These are phyloP conservation scores for Apostichopus leukothele DNA, from an alignment of 53 echinoderm and acorn worm species.

Conservation along the genomic window DNA sequence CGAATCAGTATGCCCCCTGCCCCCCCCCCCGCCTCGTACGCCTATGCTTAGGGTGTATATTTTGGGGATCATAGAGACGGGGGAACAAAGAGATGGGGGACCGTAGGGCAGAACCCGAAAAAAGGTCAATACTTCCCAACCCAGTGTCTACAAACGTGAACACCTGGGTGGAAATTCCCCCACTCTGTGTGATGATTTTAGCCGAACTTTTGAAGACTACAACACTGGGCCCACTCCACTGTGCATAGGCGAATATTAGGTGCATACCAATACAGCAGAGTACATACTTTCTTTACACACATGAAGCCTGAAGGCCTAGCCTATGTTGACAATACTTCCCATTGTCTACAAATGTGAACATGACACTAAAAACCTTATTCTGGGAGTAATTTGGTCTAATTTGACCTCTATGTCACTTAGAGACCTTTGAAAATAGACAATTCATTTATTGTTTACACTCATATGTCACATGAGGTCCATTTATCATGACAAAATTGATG, in stretches of 20 bases:
- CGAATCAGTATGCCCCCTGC: no score
- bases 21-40: no score
- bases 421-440: neutral
- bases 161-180: neutral
- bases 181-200: neutral
- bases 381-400: neutral
- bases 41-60: no score
- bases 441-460: neutral
- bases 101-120: no score
- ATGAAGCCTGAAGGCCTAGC: neutral
- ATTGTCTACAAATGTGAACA: neutral
- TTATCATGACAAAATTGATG: neutral
- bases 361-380: neutral
- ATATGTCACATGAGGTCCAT: neutral
- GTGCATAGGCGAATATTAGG: neutral
- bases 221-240: neutral
- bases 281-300: neutral
- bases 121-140: neutral
- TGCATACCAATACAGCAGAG: slow-evolving; percentile 10
- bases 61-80: no score
- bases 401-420: neutral
- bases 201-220: neutral
- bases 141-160: neutral
- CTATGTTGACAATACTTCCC: neutral
- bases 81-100: no score